Evolutionary conservation across 2,888 invertebrate genomes (phyloP), one percentile per base, ranked within the genome.

Genomic region (Philereme transversata): DNA sequence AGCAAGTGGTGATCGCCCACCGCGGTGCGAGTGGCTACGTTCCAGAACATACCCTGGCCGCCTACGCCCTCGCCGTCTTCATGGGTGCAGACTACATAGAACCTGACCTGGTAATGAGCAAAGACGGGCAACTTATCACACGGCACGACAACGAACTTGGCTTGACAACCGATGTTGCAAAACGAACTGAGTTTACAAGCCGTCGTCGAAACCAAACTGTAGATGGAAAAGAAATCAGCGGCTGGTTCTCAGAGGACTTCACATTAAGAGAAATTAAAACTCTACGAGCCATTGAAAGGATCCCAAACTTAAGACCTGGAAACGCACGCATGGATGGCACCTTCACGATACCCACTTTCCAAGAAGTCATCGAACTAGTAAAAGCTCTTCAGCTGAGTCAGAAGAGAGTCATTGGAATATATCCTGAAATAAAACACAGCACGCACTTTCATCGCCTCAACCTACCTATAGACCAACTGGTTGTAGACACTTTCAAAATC

Each of bases 241-340:
- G 87, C 33, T 90, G 90, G 90, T 89, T 89, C 65, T 77, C 86
- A 0, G 90, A 90, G 78, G 90, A 90, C 53, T 90, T 90, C 49
- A 88, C 88, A 5, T 74, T 90, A 6, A 79, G 77, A 4, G 90
- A 90, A 79, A 67, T 90, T 10, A 90, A 89, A 76, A 83, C 81
- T 1, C 71, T 90, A 33, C 79, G 83, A 10, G 80, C 81, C 2
- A 62, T 79, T n/a, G 90, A 90, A 77, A 79, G 85, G 7, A 81
- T 88, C 34, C 79, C 87, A 3, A 60, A 73, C 0, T 73, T 81
- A 5, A 77, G 90, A 70, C 87, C 87, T 2, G 88, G 87, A 3
- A 90, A 90, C 53, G 79, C 84, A 5, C 76, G 89, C 40, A 75
- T 90, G 79, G 73, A 90, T 61, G 79, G 81, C 33, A 75, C 83